Percentiles rank a stretch among this genome's conserved stretches.
Conservation (phyloP, 2,113 vertebrate genomes). For the Misgurnus anguillicaudatus region DNA sequence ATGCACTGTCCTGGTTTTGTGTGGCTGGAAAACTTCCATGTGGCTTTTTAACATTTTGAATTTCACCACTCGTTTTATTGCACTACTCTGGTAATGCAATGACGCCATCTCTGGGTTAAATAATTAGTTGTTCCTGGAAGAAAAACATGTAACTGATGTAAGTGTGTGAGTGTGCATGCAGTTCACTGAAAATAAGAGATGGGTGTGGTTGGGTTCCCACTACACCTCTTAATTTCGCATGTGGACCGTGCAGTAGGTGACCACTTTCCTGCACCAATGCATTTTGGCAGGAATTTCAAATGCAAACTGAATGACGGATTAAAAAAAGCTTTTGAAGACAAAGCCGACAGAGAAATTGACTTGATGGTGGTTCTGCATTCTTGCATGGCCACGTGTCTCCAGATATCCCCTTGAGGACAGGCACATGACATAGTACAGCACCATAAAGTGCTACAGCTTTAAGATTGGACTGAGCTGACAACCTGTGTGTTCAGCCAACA, state of each 20-base stretch:
- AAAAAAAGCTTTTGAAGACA: background rate
- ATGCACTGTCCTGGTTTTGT: background rate
- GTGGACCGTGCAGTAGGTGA: slow-evolving; percentile 23
- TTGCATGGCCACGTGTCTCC: slow-evolving; percentile 24
- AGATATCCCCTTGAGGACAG: background rate
- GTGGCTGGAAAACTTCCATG: background rate
- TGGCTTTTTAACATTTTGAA: slow-evolving; percentile 45
- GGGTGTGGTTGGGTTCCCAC: slow-evolving; percentile 16
- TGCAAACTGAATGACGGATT: background rate
- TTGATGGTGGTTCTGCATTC: background rate
- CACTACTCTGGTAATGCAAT: slow-evolving; percentile 34
- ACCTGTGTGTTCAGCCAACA: slow-evolving; percentile 57
- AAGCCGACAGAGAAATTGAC: background rate
- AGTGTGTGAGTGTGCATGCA: background rate
- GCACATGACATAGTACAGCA: slow-evolving; percentile 13
- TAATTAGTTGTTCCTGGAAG: slow-evolving; percentile 54
- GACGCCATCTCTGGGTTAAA: slow-evolving; percentile 47
- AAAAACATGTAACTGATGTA: slow-evolving; percentile 29
- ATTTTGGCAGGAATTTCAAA: slow-evolving; percentile 22
- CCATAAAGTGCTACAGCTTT: slow-evolving; percentile 8
- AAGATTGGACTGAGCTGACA: slow-evolving; percentile 13
- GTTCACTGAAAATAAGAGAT: slow-evolving; percentile 16
- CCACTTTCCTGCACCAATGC: slow-evolving; percentile 4
- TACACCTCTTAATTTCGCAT: slow-evolving; percentile 17
- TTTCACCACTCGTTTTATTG: slow-evolving; percentile 55